Evolutionary conservation across 2,113 vertebrate genomes (phyloP), one percentile per base, ranked within the genome.

Genomic region (Perccottus glenii): DNA sequence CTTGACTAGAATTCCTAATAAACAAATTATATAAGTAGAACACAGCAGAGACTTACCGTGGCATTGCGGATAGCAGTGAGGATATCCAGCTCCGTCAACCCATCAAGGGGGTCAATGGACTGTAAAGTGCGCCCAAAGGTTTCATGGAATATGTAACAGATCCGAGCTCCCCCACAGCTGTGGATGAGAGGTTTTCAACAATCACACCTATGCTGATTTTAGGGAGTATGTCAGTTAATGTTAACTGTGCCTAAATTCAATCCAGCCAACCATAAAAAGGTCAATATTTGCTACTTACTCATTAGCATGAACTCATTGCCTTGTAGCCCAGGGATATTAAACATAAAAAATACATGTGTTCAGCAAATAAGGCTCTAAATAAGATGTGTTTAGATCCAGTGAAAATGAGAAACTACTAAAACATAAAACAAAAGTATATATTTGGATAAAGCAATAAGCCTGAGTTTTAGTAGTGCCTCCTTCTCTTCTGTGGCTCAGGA

Each of bases 131-230:
- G 91, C 40, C 93, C 91, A 73, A 94, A 94, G 7, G 92, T 94
- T 87, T 94, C 93, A 32, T 94, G 93, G 87, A 94, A 94, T 75
- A 94, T 94, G 75, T 94, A 94, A 81, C 93, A 94, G 74, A 94
- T 94, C 7, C 93, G 89, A 59, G 93, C 93, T 6, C 93, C 93
- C 0, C 93, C 93, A 11, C 93, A 94, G 47, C 93, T 92, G 86
- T 61, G 61, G 52, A 51, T 60, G 33, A 84, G 45, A 81, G 0
- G 42, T 12, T 63, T 72, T 67, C 35, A 82, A 78, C 49, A 16
- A 50, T 72, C 70, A 70, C 38, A 77, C 64, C 8, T 9, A 27
- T 11, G 14, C 42, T 8, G 51, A 49, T 70, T 75, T 47, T 45
- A 53, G 14, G 44, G 36, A 50, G 56, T 11, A 52, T 70, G 59